Evolutionary conservation across 2,113 vertebrate species (phyloP).

Genomic region (Recurvirostra avosetta): DNA sequence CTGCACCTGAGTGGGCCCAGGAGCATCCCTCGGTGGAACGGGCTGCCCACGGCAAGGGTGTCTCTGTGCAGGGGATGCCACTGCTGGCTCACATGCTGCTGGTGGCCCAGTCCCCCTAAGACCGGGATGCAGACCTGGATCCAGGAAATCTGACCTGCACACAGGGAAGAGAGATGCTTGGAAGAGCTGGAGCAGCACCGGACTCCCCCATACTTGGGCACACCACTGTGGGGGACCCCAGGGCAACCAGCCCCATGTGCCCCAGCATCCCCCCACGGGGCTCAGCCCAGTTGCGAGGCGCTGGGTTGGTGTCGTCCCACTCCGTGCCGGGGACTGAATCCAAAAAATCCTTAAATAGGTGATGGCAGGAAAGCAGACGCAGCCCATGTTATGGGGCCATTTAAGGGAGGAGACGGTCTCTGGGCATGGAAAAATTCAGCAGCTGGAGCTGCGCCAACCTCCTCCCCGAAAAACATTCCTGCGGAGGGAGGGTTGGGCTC

Average conservation of each 20-base stretch:
- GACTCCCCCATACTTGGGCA: neutral
- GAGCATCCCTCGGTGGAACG: neutral
- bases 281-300: neutral
- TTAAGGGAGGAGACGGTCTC: neutral
- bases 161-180: neutral
- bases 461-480: neutral
- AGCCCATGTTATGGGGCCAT: neutral
- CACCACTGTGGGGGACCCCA: fast-evolving
- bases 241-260: neutral
- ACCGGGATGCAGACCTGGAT: neutral
- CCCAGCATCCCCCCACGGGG: fast-evolving
- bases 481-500: neutral
- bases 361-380: neutral
- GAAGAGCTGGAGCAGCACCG: neutral
- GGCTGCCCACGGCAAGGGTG: neutral
- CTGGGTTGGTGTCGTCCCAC: neutral
- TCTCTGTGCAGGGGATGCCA: neutral
- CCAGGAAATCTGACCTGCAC: neutral
- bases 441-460: neutral
- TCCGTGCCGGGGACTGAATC: neutral
- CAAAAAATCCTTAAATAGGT: neutral
- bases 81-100: neutral
- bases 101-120: neutral
- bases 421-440: neutral
- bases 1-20: neutral